These are phyloP conservation scores for Drosophila nasuta DNA, from an alignment of 1,140 invertebrate species.

Conservation along the genomic window DNA sequence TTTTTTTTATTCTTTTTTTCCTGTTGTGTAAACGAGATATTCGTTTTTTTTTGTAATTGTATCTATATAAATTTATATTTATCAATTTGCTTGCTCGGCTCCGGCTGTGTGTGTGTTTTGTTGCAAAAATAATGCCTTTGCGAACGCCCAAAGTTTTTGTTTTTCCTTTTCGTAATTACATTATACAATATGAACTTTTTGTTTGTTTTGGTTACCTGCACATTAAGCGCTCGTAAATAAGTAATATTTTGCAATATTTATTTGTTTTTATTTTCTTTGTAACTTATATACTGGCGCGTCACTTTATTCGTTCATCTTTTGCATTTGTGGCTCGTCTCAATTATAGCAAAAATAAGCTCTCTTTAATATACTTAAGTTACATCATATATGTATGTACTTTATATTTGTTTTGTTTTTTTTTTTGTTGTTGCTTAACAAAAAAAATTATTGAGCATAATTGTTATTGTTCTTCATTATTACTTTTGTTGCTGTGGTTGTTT, in stretches of 20 bases:
- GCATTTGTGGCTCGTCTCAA: slow-evolving; percentile 19
- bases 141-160: slow-evolving; percentile 25
- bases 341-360: slow-evolving; percentile 56
- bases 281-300: slow-evolving; percentile 30
- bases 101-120: slow-evolving; percentile 32
- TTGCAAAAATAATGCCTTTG: slow-evolving; percentile 48
- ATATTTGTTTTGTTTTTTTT: slow-evolving; percentile 5
- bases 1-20: not conserved
- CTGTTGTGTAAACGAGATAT: slow-evolving; percentile 34
- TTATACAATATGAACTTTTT: slow-evolving; percentile 20
- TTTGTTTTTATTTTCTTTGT: slow-evolving; percentile 11
- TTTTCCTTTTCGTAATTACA: not conserved
- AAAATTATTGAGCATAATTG: slow-evolving; percentile 66
- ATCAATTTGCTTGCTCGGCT: slow-evolving; percentile 29
- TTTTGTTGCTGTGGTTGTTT: slow-evolving; percentile 65
- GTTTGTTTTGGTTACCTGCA: slow-evolving; percentile 25
- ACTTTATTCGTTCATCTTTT: slow-evolving; percentile 7
- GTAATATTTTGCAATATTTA: slow-evolving; percentile 1
- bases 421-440: slow-evolving; percentile 63
- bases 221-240: not conserved
- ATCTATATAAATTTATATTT: slow-evolving; percentile 19
- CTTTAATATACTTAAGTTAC: slow-evolving; percentile 39
- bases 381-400: slow-evolving; percentile 4
- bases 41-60: slow-evolving; percentile 27
- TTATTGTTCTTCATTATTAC: slow-evolving; percentile 74